Conservation (phyloP, 2,888 invertebrate genomes). For the Enchytraeus crypticus region DNA sequence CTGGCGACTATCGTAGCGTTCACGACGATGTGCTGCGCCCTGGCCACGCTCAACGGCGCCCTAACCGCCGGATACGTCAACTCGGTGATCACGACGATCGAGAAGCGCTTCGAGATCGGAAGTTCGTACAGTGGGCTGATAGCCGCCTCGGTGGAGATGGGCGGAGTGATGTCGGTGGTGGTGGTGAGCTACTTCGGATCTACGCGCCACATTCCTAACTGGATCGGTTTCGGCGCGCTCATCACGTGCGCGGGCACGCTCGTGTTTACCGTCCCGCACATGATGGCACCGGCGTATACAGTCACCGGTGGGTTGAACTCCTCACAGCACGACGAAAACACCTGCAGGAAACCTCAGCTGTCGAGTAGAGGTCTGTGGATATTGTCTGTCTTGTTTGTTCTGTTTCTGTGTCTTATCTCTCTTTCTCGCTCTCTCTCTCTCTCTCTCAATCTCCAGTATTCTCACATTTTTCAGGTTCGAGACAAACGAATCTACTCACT, state of each 20-base stretch:
- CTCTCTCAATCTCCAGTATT: too few species aligned
- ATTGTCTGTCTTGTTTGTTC: too few species aligned
- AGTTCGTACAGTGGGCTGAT: conserved; percentile 85
- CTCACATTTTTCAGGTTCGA: background rate
- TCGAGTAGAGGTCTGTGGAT: background rate
- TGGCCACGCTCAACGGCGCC: conserved; percentile 42
- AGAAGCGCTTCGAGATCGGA: conserved; percentile 82
- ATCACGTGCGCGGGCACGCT: conserved; percentile 88
- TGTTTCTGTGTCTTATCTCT: background rate
- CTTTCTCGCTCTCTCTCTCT: too few species aligned
- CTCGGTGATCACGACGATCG: conserved; percentile 84
- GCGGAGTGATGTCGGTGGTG: conserved; percentile 87
- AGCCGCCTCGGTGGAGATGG: conserved; percentile 81
- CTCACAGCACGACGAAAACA: conserved; percentile 7
- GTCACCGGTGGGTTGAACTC: conserved; percentile 18
- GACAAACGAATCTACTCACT: too few species aligned
- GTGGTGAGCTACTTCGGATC: conserved; percentile 91
- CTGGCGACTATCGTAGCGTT: conserved; percentile 74
- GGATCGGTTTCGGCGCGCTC: conserved; percentile 72
- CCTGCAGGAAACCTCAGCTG: conserved; percentile 5
- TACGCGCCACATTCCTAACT: conserved; percentile 77
- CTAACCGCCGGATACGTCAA: conserved; percentile 46
- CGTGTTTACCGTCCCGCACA: conserved; percentile 85
- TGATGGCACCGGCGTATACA: conserved; percentile 59
- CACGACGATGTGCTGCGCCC: conserved; percentile 41